These are phyloP conservation scores for Leptinotarsa tumamoca DNA, from an alignment of 2,888 invertebrate species.

Conservation along the genomic window DNA sequence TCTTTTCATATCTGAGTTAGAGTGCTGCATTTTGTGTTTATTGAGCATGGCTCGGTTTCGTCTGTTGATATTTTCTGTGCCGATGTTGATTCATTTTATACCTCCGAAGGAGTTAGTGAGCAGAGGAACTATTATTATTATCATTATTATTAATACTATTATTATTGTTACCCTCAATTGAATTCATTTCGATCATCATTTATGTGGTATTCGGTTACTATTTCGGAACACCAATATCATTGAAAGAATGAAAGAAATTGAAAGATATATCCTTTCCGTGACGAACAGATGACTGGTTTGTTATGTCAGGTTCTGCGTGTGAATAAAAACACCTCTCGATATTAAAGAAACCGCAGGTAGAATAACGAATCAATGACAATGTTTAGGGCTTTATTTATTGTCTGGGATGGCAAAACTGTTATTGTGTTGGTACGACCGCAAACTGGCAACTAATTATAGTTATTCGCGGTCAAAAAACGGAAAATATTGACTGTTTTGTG, in stretches of 20 bases:
- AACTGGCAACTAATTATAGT: constrained; percentile 56
- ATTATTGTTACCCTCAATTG: too few species aligned
- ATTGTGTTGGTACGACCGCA: constrained; percentile 51
- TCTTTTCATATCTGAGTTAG: too few species aligned
- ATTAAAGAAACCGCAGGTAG: constrained; percentile 45
- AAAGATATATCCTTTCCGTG: constrained; percentile 33
- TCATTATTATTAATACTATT: too few species aligned
- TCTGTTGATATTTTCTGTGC: too few species aligned
- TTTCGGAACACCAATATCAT: neutral
- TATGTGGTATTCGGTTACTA: too few species aligned
- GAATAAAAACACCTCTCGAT: constrained; percentile 46
- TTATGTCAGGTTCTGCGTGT: constrained; percentile 38
- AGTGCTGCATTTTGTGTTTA: too few species aligned
- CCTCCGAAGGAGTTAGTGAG: too few species aligned
- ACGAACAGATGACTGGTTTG: constrained; percentile 37
- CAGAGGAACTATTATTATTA: too few species aligned
- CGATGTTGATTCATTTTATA: too few species aligned
- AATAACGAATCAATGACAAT: constrained; percentile 56
- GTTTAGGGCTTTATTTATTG: constrained; percentile 57
- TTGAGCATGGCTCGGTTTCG: too few species aligned
- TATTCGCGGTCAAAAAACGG: constrained; percentile 48
- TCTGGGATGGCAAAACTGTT: constrained; percentile 54
- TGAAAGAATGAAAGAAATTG: constrained; percentile 1
- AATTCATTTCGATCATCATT: too few species aligned
- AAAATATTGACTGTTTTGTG: constrained; percentile 31